Evolutionary conservation across 2,797 vertebrate species (phyloP), one percentile per base, ranked within the genome.

Genomic region (Phylloscopus collybita): DNA sequence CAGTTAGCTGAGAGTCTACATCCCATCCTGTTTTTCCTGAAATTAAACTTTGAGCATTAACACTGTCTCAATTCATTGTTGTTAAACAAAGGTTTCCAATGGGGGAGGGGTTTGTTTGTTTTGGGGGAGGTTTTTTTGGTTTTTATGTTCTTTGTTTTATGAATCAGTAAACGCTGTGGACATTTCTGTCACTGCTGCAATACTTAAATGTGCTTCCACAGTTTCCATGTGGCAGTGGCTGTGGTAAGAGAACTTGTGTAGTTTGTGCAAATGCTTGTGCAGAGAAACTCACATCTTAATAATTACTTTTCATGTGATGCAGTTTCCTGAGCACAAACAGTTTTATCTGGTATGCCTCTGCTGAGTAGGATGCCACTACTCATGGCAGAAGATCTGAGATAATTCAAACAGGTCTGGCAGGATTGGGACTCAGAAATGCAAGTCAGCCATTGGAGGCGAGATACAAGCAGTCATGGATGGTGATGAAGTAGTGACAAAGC

Each of bases 1-100:
- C 9, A 15, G 50, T 36, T 79, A 74, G 45, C 45, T 88, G 45
- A 26, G 34, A 50, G 25, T 44, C 59, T 70, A 3, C n/a, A 49
- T 78, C 34, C 57, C 36, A 69, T 50, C 53, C 27, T n/a, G 10
- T 22, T 95, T 91, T 87, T 94, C 71, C 86, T 86, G 86, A 89
- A 91, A 71, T 85, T 23, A 65, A 40, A 59, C 44, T 76, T 82
- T 14, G 12, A n/a, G 1, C 30, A 57, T 85, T 71, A 82, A 71
- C 19, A 15, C 5, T 40, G 7, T 80, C 38, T 80, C 26, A 61
- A 22, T 74, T 84, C 34, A 27, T 22, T 80, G 64, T 47, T 36
- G 47, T 72, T 91, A 91, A 80, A 65, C 20, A 44, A 20, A 51
- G 29, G 17, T 78, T 80, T 67, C 22, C 65, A n/a, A 42, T 21